These are phyloP conservation scores for Diadophis punctatus DNA, from an alignment of 2,113 vertebrate species.

Conservation along the genomic window DNA sequence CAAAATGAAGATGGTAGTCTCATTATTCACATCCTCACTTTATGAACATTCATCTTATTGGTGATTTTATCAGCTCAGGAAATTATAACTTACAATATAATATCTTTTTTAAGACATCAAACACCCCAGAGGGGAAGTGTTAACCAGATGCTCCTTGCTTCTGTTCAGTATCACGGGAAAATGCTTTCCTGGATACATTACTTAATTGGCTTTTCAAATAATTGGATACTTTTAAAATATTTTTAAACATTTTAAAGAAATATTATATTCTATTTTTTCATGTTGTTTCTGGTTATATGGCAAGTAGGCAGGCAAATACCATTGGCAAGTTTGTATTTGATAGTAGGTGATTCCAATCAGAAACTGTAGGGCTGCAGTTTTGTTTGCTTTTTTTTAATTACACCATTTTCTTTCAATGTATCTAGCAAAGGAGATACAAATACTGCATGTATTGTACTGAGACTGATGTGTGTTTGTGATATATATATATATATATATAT, in stretches of 20 bases:
- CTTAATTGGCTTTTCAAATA: not conserved
- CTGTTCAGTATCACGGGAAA: not conserved
- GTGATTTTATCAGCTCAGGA: not conserved
- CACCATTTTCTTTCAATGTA: no score
- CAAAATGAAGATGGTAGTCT: not conserved
- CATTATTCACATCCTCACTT: not conserved
- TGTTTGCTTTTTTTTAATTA: no score
- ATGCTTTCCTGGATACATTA: not conserved
- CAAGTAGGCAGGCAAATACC: no score
- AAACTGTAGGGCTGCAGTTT: no score
- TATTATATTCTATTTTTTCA: not conserved
- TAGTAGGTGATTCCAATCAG: no score
- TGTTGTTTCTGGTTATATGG: not conserved
- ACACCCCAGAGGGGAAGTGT: not conserved
- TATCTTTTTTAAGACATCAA: not conserved
- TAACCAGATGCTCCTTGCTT: not conserved
- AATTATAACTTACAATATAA: not conserved
- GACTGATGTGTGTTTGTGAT: no score
- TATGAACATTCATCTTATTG: not conserved
- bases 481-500: no score
- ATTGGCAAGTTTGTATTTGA: no score
- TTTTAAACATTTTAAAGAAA: not conserved
- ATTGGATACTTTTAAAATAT: not conserved
- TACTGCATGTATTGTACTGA: not conserved
- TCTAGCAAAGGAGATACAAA: no score